A percentile compares a stretch with the other conserved stretches of the same genome.
Conservation (phyloP, 2,888 invertebrate species). For the Seira musarum region DNA sequence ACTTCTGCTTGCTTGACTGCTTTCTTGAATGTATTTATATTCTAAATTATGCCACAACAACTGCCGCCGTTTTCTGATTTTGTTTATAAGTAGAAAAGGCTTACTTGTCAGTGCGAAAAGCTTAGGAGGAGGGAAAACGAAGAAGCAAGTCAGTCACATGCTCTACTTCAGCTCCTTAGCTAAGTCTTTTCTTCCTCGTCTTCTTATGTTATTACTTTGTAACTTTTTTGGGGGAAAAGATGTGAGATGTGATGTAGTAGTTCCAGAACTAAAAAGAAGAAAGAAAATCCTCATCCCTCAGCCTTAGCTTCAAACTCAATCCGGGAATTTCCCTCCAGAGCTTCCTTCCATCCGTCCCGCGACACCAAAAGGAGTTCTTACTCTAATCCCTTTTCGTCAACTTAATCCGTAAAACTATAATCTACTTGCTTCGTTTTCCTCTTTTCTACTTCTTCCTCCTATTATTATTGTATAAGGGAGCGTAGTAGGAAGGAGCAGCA, state of each 20-base stretch:
- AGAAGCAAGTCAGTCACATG: neutral
- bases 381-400: conserved; percentile 70
- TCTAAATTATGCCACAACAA: too few species aligned
- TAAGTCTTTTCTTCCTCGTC: too few species aligned
- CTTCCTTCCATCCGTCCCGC: conserved; percentile 35
- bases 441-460: conserved; percentile 30
- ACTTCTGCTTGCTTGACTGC: too few species aligned
- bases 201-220: conserved; percentile 11
- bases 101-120: conserved; percentile 12
- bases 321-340: conserved; percentile 68
- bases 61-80: too few species aligned
- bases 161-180: too few species aligned
- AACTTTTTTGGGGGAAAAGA: neutral
- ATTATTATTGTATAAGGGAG: conserved; percentile 1
- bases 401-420: conserved; percentile 70
- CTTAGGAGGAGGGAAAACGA: conserved; percentile 19
- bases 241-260: conserved; percentile 17
- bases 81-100: neutral
- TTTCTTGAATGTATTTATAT: too few species aligned
- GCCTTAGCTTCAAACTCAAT: conserved; percentile 66
- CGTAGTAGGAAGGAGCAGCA: neutral
- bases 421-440: conserved; percentile 67
- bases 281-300: conserved; percentile 67
- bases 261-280: conserved; percentile 7
- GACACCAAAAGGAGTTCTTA: conserved; percentile 67